Conservation (phyloP, 2,113 vertebrate species). For the Sphaerodactylus townsendi region DNA sequence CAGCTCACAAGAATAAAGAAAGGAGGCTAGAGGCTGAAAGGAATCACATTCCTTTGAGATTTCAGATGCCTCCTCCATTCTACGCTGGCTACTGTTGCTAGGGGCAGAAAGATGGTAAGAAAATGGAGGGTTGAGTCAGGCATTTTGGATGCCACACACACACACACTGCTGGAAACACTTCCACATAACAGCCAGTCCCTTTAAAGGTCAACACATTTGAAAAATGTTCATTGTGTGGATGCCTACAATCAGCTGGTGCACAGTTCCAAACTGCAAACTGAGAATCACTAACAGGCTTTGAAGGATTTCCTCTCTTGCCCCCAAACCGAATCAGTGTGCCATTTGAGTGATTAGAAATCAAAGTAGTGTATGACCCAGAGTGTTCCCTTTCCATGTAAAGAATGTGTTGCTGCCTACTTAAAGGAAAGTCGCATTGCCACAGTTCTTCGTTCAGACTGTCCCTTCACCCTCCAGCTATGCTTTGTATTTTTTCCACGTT, state of each 20-base stretch:
- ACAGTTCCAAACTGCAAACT: neutral
- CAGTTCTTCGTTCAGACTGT: constrained; percentile 27
- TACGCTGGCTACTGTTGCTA: neutral
- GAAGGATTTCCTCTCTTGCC: neutral
- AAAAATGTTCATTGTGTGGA: neutral
- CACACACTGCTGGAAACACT: neutral
- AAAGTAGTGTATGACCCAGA: constrained; percentile 24
- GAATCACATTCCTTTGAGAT: neutral
- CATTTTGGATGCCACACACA: neutral
- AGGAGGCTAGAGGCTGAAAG: neutral
- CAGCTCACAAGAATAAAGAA: neutral
- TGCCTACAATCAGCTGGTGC: neutral
- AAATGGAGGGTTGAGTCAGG: neutral
- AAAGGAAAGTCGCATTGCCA: constrained; percentile 45
- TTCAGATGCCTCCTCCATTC: neutral
- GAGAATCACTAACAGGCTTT: neutral
- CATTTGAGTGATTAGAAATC: constrained; percentile 38
- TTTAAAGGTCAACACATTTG: neutral
- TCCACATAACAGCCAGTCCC: neutral
- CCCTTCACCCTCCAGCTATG: neutral
- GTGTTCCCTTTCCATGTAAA: constrained; percentile 49
- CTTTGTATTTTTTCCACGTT: neutral
- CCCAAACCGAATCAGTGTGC: neutral
- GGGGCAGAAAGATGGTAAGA: neutral
- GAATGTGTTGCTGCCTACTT: constrained; percentile 30